A percentile compares a stretch with the other conserved stretches of the same genome.
phyloP scores from a whole-genome alignment of 2,113 vertebrate genomes.

The Lasiurus cinereus region DNA sequence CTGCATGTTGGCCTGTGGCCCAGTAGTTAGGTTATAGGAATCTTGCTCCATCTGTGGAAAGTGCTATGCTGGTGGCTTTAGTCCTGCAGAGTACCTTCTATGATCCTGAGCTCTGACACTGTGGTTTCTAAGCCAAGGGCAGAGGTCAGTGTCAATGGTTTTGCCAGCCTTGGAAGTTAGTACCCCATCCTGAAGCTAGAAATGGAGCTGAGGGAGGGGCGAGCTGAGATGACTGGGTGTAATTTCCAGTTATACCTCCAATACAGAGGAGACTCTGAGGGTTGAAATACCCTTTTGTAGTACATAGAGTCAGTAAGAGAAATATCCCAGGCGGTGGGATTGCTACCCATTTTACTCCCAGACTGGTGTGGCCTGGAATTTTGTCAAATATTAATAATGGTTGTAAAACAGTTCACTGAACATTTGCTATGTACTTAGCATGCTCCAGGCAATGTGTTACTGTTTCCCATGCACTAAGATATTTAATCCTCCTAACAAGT shows the following conservation, averaged over 20 bases:
- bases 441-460: neutral
- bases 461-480: neutral
- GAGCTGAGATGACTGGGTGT: neutral
- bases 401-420: conserved; percentile 12
- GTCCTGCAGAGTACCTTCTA: neutral
- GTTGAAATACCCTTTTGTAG: neutral
- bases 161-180: neutral
- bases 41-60: neutral
- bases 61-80: neutral
- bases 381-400: conserved; percentile 36
- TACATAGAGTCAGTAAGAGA: neutral
- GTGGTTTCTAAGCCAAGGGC: neutral
- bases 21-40: neutral
- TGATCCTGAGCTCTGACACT: neutral
- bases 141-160: neutral
- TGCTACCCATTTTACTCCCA: neutral
- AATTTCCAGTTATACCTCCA: neutral
- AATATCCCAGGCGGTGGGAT: neutral
- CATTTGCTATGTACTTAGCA: neutral
- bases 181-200: neutral
- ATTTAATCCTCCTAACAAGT: conserved; percentile 1
- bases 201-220: neutral
- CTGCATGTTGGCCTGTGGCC: neutral
- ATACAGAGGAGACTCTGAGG: neutral
- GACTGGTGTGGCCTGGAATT: neutral